A percentile compares a stretch with the other conserved stretches of the same genome.
These are phyloP conservation scores for Tribolium freemani DNA, from an alignment of 2,888 invertebrate species.

Conservation along the genomic window DNA sequence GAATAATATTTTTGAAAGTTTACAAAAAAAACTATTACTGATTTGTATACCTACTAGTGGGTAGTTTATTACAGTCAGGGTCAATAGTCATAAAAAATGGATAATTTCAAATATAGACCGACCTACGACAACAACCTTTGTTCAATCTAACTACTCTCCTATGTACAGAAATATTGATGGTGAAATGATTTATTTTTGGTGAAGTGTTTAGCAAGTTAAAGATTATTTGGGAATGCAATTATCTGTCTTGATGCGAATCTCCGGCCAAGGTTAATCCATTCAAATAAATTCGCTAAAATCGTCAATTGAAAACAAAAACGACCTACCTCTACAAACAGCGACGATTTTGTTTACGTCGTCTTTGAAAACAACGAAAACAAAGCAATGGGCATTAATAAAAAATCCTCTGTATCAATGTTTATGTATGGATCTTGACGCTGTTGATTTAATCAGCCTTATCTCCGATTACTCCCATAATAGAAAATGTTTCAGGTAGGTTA, in stretches of 20 bases:
- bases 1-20: too few relatives aligned
- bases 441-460: neutral
- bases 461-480: constrained; percentile 16
- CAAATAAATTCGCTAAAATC: neutral
- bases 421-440: neutral
- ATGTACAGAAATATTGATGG: too few relatives aligned
- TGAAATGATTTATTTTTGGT: neutral
- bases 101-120: neutral
- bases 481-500: constrained; percentile 54
- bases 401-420: neutral
- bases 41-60: too few relatives aligned
- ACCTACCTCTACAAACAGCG: constrained; percentile 1
- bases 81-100: neutral
- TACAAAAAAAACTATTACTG: too few relatives aligned
- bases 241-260: neutral
- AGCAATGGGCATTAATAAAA: neutral
- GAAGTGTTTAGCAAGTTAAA: neutral
- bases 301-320: neutral
- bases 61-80: too few relatives aligned
- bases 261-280: constrained; percentile 1
- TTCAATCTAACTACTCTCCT: too few relatives aligned
- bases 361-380: neutral
- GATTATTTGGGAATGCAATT: neutral
- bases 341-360: neutral
- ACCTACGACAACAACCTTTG: too few relatives aligned